These are phyloP conservation scores for Flexamia atlantica DNA, from an alignment of 2,888 invertebrate genomes.

Conservation along the genomic window DNA sequence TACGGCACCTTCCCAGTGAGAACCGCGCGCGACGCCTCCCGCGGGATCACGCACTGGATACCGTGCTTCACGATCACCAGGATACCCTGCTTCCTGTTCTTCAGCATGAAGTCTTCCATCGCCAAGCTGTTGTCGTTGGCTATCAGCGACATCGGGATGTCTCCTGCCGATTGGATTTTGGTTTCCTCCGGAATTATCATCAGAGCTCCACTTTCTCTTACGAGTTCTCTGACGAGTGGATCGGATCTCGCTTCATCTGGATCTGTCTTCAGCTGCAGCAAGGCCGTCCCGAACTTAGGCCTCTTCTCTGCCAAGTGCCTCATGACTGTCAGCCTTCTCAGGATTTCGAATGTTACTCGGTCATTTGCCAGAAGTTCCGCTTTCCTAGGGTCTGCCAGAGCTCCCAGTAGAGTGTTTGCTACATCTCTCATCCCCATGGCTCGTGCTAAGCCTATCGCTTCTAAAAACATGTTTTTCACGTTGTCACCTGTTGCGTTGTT, in stretches of 20 bases:
- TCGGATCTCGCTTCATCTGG: constrained; percentile 83
- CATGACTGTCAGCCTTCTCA: constrained; percentile 85
- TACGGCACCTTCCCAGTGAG: constrained; percentile 86
- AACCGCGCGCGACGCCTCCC: constrained; percentile 85
- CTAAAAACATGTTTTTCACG: constrained; percentile 77
- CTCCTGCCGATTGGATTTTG: constrained; percentile 80
- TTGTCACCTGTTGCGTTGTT: constrained; percentile 76
- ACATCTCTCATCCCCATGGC: constrained; percentile 83
- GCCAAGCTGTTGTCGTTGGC: constrained; percentile 85
- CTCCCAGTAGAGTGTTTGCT: constrained; percentile 77
- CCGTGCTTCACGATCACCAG: constrained; percentile 86
- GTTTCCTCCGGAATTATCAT: constrained; percentile 82
- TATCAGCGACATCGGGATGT: constrained; percentile 83
- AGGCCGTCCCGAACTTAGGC: constrained; percentile 80
- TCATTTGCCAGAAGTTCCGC: constrained; percentile 79
- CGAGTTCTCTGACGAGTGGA: constrained; percentile 83
- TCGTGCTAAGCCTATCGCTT: constrained; percentile 84
- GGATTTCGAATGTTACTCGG: constrained; percentile 80
- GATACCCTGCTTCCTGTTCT: constrained; percentile 67
- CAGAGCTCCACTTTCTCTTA: constrained; percentile 85
- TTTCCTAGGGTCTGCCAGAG: constrained; percentile 78
- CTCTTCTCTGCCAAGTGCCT: constrained; percentile 83
- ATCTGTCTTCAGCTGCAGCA: constrained; percentile 81
- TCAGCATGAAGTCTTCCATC: constrained; percentile 83
- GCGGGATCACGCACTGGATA: constrained; percentile 86